These are phyloP conservation scores for Capromys pilorides DNA, from an alignment of 2,797 vertebrate species.

Conservation along the genomic window DNA sequence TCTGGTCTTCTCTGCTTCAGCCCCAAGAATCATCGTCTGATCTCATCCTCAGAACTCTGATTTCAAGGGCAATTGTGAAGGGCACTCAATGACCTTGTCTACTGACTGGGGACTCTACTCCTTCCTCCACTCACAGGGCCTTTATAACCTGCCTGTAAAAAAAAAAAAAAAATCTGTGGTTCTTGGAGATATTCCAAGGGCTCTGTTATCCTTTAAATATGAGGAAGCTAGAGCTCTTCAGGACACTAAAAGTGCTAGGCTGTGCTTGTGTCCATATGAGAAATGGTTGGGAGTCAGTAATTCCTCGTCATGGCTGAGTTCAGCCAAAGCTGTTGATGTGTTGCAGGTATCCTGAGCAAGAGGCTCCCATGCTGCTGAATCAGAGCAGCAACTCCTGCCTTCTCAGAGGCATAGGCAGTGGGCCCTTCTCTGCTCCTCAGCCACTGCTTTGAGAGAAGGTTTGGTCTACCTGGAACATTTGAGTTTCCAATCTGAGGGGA, in stretches of 20 bases:
- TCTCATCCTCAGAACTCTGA: neutral
- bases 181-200: conserved; percentile 20
- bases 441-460: neutral
- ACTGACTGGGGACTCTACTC: neutral
- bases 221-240: neutral
- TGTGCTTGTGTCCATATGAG: neutral
- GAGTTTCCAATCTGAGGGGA: neutral
- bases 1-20: neutral
- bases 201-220: conserved; percentile 8
- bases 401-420: neutral
- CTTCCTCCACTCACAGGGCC: neutral
- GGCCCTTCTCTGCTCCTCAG: neutral
- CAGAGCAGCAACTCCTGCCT: neutral
- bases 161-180: conserved; percentile 24
- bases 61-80: neutral
- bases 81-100: neutral
- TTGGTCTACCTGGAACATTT: neutral
- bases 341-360: neutral
- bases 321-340: neutral
- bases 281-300: neutral
- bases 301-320: neutral
- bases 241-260: neutral
- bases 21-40: neutral
- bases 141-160: neutral
- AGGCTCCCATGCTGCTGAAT: neutral